These are phyloP conservation scores for Acrobasis repandana DNA, from an alignment of 2,888 invertebrate species.

Conservation along the genomic window DNA sequence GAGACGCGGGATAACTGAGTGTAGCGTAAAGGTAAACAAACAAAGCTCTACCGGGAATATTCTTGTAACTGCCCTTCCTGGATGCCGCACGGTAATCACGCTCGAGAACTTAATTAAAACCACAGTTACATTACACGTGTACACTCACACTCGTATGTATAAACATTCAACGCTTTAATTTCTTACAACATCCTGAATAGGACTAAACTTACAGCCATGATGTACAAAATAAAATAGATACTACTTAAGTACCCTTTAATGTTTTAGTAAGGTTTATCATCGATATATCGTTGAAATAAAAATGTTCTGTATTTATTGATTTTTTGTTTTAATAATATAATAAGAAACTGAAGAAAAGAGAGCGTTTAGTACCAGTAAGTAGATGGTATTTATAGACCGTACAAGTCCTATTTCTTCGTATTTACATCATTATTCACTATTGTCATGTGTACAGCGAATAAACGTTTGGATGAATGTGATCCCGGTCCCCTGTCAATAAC, in stretches of 20 bases:
- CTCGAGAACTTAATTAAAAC: constrained; percentile 8
- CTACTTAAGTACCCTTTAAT: no score
- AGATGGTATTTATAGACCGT: no score
- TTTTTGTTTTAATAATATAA: no score
- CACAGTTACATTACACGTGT: constrained; percentile 7
- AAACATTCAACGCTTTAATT: neutral
- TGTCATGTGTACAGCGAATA: constrained; percentile 4
- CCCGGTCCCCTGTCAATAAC: constrained; percentile 60
- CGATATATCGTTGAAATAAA: no score
- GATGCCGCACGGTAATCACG: constrained; percentile 5
- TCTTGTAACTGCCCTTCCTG: constrained; percentile 14
- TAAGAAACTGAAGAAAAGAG: no score
- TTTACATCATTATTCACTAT: constrained; percentile 37
- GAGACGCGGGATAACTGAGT: constrained; percentile 37
- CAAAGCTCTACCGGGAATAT: constrained; percentile 18
- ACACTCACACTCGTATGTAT: neutral
- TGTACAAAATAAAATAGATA: no score
- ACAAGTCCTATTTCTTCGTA: constrained; percentile 25
- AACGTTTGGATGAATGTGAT: constrained; percentile 28
- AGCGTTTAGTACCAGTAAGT: no score
- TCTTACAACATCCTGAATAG: no score
- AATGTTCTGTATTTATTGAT: no score
- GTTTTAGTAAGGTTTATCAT: no score
- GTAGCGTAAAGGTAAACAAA: constrained; percentile 56
- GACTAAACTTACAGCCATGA: no score